A percentile compares a stretch with the other conserved stretches of the same genome.
phyloP scores from a whole-genome alignment of 2,888 invertebrate genomes.

The Linnaemya tessellans region DNA sequence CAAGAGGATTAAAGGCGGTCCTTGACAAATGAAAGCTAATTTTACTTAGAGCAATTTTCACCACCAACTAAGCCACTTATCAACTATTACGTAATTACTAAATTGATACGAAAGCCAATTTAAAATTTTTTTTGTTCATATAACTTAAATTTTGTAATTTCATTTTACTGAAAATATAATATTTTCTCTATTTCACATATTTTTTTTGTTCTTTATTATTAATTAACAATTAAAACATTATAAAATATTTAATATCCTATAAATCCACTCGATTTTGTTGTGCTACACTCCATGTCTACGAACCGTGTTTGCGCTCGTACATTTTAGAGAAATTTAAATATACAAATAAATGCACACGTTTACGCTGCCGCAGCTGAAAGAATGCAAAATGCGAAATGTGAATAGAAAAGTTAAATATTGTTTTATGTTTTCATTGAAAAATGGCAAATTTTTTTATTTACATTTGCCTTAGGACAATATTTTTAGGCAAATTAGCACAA shows the following conservation, averaged over 20 bases:
- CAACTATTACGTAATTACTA: too few relatives aligned
- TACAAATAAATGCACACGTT: background rate
- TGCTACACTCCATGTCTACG: background rate
- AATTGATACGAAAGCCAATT: too few relatives aligned
- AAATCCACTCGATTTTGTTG: slow-evolving; percentile 30
- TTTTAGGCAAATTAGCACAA: background rate
- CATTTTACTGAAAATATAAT: too few relatives aligned
- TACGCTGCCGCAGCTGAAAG: background rate
- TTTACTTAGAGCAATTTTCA: too few relatives aligned
- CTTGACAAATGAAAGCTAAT: too few relatives aligned
- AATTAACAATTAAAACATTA: slow-evolving; percentile 64
- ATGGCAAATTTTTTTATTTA: slow-evolving; percentile 33
- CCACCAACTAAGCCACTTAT: too few relatives aligned
- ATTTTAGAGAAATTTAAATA: background rate
- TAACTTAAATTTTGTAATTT: too few relatives aligned
- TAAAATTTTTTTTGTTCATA: too few relatives aligned
- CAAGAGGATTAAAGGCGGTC: too few relatives aligned
- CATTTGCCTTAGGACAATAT: background rate
- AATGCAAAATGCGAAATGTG: background rate
- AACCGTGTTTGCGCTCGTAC: background rate
- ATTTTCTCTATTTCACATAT: too few relatives aligned
- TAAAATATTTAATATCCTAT: slow-evolving; percentile 72
- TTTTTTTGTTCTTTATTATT: background rate
- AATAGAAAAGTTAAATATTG: slow-evolving; percentile 31
- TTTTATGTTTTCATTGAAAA: slow-evolving; percentile 14